Base-by-base conservation (phyloP, 2,888 invertebrate species). In the Micropterix aruncella region DNA sequence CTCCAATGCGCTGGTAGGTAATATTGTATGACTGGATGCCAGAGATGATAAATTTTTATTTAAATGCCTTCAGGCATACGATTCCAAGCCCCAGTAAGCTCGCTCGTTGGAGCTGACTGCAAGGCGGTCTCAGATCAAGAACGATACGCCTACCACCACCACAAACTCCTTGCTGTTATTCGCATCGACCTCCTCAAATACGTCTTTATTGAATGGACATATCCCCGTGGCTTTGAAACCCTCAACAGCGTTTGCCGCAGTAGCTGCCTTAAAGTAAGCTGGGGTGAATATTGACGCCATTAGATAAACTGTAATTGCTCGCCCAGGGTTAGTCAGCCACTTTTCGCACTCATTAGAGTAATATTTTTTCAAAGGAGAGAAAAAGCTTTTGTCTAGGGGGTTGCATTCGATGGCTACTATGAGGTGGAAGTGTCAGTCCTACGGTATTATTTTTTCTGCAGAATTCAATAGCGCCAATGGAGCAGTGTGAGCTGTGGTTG, bases 291-390 rank as follows among this genome's bases (percentile, higher is more conserved):
- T 43, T 18, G n/a, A 18, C 15, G 48, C 47, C 17, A 52, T 43
- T 42, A 52, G 48, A 40, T 38, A 50, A 1, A 46, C 43, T n/a
- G 48, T 49, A 37, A 54, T 51, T 3, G 37, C 47, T 43, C 52
- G 44, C 2, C 53, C 52, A 37, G 54, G 47, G 42, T 52, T 52
- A 2, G 47, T 37, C 18, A 53, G 4, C 51, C 52, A 54, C 48
- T 53, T 52, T 42, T 55, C 49, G 48, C 52, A 52, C 44, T 52
- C 51, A n/a, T 15, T 19, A 4, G 49, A 41, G 39, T 48, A 53
- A 41, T 41, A 51, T 14, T 18, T 52, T 43, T 56, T 53, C n/a
- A 52, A n/a, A n/a, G n/a, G n/a, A n/a, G n/a, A n/a, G n/a, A n/a
- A n/a, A 15, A 15, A 50, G 37, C 14, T 44, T 37, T 15, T 44